Conservation (phyloP, 2,888 invertebrate species). For the Heliconius ismenius region DNA sequence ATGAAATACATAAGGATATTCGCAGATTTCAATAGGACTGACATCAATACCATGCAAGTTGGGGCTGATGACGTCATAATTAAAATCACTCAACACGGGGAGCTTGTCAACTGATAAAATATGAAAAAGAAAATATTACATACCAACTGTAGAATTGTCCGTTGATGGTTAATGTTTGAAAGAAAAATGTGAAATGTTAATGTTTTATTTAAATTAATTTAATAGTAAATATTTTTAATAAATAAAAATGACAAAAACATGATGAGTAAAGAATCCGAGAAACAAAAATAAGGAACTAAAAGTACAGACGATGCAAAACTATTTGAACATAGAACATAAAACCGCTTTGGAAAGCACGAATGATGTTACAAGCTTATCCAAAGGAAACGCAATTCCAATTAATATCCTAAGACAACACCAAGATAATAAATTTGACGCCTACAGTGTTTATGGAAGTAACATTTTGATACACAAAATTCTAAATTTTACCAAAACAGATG, state of each 20-base stretch:
- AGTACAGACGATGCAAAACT: neutral
- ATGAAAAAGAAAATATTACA: constrained; percentile 62
- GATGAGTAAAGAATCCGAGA: too few species aligned
- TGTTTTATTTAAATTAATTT: constrained; percentile 24
- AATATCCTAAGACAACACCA: constrained; percentile 28
- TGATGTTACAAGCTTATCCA: constrained; percentile 27
- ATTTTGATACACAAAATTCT: constrained; percentile 31
- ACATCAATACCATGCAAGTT: constrained; percentile 55
- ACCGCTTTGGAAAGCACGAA: constrained; percentile 3
- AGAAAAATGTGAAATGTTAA: constrained; percentile 70
- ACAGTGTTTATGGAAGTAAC: constrained; percentile 26
- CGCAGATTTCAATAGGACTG: constrained; percentile 27
- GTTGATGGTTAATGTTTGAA: constrained; percentile 69
- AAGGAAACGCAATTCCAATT: neutral
- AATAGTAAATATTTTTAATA: constrained; percentile 11
- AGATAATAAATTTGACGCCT: constrained; percentile 12
- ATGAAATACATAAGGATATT: constrained; percentile 34
- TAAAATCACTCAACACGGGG: constrained; percentile 45
- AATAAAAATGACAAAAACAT: neutral
- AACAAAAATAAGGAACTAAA: neutral
- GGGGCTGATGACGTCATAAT: constrained; percentile 40
- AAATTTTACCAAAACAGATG: constrained; percentile 31
- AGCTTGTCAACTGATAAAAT: constrained; percentile 56
- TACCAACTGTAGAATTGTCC: constrained; percentile 77
- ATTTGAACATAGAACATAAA: neutral